Evolutionary conservation across 2,888 invertebrate genomes (phyloP).

Genomic region (Beris morrisii): DNA sequence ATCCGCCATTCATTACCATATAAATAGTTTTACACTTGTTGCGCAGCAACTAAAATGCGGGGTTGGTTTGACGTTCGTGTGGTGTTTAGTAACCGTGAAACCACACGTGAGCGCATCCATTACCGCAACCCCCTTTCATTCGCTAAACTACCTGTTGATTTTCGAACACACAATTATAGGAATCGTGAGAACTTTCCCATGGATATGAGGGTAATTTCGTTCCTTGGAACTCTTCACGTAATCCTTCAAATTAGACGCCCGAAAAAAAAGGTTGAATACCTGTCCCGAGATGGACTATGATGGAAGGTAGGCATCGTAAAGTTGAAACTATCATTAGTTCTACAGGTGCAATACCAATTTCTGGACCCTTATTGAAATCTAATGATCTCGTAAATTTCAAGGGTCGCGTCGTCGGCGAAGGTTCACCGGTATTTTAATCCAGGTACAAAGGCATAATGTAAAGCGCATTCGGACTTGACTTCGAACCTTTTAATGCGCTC

Average conservation of each 20-base stretch:
- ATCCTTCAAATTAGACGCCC: neutral
- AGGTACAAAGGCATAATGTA: no score
- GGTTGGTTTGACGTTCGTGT: slow-evolving; percentile 4
- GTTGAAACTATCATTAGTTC: slow-evolving; percentile 15
- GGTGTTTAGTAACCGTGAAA: slow-evolving; percentile 44
- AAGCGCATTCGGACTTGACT: neutral
- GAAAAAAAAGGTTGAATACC: neutral
- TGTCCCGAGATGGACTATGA: no score
- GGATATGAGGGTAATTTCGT: slow-evolving; percentile 7
- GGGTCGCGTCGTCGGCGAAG: neutral
- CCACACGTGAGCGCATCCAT: slow-evolving; percentile 43
- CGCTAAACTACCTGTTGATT: slow-evolving; percentile 41
- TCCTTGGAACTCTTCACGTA: neutral
- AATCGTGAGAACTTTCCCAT: slow-evolving; percentile 44
- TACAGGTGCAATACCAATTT: slow-evolving; percentile 36
- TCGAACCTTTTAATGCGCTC: slow-evolving; percentile 14
- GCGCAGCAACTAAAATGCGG: slow-evolving; percentile 19
- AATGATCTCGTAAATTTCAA: slow-evolving; percentile 42
- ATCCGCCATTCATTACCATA: slow-evolving; percentile 36
- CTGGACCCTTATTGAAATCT: slow-evolving; percentile 37
- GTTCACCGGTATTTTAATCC: no score
- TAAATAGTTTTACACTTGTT: slow-evolving; percentile 40
- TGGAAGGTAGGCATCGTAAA: neutral
- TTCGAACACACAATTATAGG: slow-evolving; percentile 35
- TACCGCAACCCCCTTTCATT: neutral